phyloP scores from a whole-genome alignment of 1,140 invertebrate genomes.

The Hyles euphorbiae region DNA sequence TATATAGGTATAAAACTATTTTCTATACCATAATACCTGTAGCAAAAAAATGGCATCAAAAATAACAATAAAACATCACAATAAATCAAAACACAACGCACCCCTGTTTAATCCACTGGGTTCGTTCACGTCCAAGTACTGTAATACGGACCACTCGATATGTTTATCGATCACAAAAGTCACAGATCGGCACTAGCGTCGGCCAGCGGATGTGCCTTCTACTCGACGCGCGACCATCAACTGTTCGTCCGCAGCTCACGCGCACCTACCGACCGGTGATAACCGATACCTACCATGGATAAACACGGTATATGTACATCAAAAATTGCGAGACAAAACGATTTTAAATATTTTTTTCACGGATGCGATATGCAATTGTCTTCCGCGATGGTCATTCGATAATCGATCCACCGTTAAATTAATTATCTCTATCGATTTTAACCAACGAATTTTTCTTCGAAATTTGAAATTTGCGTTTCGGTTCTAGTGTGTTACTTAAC shows the following conservation, averaged over 20 bases:
- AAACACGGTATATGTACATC: constrained; percentile 33
- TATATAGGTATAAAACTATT: no score
- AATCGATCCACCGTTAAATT: no score
- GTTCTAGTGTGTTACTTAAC: no score
- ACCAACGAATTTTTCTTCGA: no score
- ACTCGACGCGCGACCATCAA: constrained; percentile 64
- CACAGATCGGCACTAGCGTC: constrained; percentile 28
- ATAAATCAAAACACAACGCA: constrained; percentile 40
- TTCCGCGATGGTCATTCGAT: no score
- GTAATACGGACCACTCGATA: constrained; percentile 24
- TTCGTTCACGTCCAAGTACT: constrained; percentile 19
- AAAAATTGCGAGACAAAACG: constrained; percentile 23
- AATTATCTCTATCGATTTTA: no score
- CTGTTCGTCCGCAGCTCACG: constrained; percentile 43
- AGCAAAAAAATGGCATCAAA: not conserved
- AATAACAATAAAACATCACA: not conserved
- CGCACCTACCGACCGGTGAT: constrained; percentile 44
- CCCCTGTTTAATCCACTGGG: constrained; percentile 30
- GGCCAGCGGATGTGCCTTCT: constrained; percentile 60
- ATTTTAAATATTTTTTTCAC: not conserved
- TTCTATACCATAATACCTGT: no score
- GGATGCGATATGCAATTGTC: no score
- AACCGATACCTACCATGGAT: constrained; percentile 56
- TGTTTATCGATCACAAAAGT: constrained; percentile 25
- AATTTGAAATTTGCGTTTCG: no score